Conservation (phyloP, 2,113 vertebrate genomes). For the Candoia aspera region DNA sequence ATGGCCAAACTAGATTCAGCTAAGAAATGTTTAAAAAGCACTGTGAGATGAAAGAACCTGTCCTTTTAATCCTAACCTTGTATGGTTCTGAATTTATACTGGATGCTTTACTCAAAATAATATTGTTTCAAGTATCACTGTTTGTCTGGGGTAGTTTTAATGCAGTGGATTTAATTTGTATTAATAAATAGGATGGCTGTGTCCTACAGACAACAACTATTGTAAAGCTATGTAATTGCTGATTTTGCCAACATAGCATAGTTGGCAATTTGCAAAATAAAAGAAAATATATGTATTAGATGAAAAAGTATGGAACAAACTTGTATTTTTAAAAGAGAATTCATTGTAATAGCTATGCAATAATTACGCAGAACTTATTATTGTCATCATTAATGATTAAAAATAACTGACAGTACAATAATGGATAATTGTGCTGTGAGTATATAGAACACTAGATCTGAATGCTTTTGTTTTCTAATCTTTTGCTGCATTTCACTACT, state of each 20-base stretch:
- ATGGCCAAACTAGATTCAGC: not conserved
- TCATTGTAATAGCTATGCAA: slow-evolving; percentile 72
- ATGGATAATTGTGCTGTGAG: slow-evolving; percentile 54
- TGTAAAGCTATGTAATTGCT: slow-evolving; percentile 77
- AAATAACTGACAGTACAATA: slow-evolving; percentile 58
- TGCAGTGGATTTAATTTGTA: slow-evolving; percentile 64
- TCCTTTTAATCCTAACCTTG: slow-evolving; percentile 37
- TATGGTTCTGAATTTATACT: slow-evolving; percentile 7
- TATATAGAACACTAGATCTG: slow-evolving; percentile 53
- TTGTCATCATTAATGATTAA: slow-evolving; percentile 65
- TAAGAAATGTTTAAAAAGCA: not conserved
- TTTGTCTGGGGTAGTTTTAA: slow-evolving; percentile 61
- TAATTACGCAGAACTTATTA: slow-evolving; percentile 70
- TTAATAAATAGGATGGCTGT: slow-evolving; percentile 69
- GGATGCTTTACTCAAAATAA: slow-evolving; percentile 10
- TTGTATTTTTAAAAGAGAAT: slow-evolving; percentile 70
- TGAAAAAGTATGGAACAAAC: slow-evolving; percentile 71
- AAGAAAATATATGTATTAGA: slow-evolving; percentile 71
- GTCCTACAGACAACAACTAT: slow-evolving; percentile 69
- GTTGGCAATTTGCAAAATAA: slow-evolving; percentile 75
- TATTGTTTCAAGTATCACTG: slow-evolving; percentile 20
- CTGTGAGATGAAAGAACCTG: slow-evolving; percentile 9
- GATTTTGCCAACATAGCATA: slow-evolving; percentile 66
- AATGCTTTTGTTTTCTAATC: slow-evolving; percentile 13
- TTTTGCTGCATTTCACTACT: not conserved